A percentile compares a stretch with the other conserved stretches of the same genome.
Conservation (phyloP, 2,888 invertebrate species). For the Trichopria drosophilae region DNA sequence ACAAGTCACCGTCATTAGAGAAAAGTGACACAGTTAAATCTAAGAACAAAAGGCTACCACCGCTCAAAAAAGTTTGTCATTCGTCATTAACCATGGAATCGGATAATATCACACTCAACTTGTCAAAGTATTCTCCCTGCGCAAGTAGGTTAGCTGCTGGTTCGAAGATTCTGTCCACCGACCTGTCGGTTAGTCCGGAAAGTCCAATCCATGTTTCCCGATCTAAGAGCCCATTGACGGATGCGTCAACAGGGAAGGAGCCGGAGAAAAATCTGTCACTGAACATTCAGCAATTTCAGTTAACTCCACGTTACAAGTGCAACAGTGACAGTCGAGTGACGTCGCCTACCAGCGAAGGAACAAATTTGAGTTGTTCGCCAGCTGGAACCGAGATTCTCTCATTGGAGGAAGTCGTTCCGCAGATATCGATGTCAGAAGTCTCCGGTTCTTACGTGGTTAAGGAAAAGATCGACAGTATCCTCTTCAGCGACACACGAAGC, state of each 20-base stretch:
- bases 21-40: slow-evolving; percentile 30
- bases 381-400: slow-evolving; percentile 51
- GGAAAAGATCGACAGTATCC: slow-evolving; percentile 38
- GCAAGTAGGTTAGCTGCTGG: slow-evolving; percentile 54
- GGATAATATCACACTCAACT: slow-evolving; percentile 42
- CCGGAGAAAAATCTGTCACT: slow-evolving; percentile 46
- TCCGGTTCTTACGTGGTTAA: slow-evolving; percentile 27
- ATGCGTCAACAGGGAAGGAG: too few species aligned
- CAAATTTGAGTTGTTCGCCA: slow-evolving; percentile 49
- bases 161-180: slow-evolving; percentile 52
- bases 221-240: slow-evolving; percentile 43
- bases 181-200: slow-evolving; percentile 45
- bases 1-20: slow-evolving; percentile 33
- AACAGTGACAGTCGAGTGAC: slow-evolving; percentile 51
- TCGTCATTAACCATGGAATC: slow-evolving; percentile 50
- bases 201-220: slow-evolving; percentile 49
- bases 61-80: slow-evolving; percentile 49
- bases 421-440: slow-evolving; percentile 30
- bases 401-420: slow-evolving; percentile 45
- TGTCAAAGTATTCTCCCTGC: slow-evolving; percentile 56
- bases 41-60: slow-evolving; percentile 32
- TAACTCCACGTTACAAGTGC: slow-evolving; percentile 45
- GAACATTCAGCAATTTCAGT: slow-evolving; percentile 42
- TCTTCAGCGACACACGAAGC: slow-evolving; percentile 39
- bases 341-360: slow-evolving; percentile 51